Base-by-base conservation (phyloP, 2,797 vertebrate genomes). In the Intellagama lesueurii region DNA sequence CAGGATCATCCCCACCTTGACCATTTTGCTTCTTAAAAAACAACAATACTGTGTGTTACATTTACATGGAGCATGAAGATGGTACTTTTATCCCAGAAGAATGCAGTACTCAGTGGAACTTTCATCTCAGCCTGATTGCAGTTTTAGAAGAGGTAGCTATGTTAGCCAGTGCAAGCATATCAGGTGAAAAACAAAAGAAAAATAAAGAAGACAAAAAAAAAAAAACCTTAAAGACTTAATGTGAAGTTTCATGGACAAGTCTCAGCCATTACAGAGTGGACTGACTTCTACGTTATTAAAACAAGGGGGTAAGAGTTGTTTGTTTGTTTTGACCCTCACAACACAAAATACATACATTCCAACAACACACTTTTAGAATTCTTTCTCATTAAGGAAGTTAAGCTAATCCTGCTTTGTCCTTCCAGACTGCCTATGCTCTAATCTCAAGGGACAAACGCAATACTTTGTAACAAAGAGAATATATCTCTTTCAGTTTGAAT, bases 381-480 rank as follows among this genome's bases (percentile, higher is more conserved):
- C 91, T 95, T 95, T 97, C 94, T 97, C 91, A 35, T 91, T 95
- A 94, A 96, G 96, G 97, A 97, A 97, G 94, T 95, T 97, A 97
- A 97, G 96, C 97, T 97, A 98, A 97, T 97, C 97, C 96, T 95
- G 94, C 96, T 97, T 97, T 96, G 96, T 97, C 96, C 96, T 97
- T 97, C 96, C 97, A 97, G 97, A 97, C 95, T 96, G 96, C 96
- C 96, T 97, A 97, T 95, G 96, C 92, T 90, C 94, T 96, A 97
- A 97, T 97, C 97, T 97, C 97, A 92, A 95, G 96, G 95, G 97
- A 96, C 96, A 97, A 97, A 98, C 98, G 96, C 97, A 97, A 97
- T 97, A 97, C 97, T 97, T 96, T 94, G 95, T 95, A 96, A 97
- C 96, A 97, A 97, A 96, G 94, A 95, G 92, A 97, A 97, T 97